phyloP scores from a whole-genome alignment of 2,888 invertebrate genomes.

The Cyclophora albipunctata region DNA sequence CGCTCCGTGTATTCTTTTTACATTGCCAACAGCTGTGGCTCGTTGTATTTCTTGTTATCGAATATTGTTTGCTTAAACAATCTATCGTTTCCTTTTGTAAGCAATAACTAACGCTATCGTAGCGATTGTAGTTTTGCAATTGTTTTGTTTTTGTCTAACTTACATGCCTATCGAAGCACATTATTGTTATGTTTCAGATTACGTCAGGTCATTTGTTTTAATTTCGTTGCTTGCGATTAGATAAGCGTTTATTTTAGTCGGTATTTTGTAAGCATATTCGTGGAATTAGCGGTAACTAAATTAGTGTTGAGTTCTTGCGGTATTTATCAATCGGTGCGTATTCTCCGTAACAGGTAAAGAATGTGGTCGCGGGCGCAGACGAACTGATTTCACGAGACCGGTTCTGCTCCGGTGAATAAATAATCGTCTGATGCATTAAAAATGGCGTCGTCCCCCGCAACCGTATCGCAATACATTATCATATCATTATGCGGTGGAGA shows the following conservation, averaged over 20 bases:
- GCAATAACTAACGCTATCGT: constrained; percentile 27
- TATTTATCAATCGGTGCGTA: constrained; percentile 11
- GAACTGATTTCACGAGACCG: constrained; percentile 29
- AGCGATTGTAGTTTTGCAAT: constrained; percentile 28
- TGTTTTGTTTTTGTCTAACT: constrained; percentile 20
- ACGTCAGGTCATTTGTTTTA: constrained; percentile 24
- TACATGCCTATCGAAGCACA: constrained; percentile 14
- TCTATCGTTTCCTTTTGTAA: constrained; percentile 29
- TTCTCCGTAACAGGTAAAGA: constrained; percentile 27
- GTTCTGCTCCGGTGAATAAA: constrained; percentile 31
- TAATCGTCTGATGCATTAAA: constrained; percentile 35
- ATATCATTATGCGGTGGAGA: constrained; percentile 36
- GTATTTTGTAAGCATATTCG: constrained; percentile 6
- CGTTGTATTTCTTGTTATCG: constrained; percentile 45
- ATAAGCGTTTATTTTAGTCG: constrained; percentile 23
- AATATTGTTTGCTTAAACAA: constrained; percentile 40
- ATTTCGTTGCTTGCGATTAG: constrained; percentile 16
- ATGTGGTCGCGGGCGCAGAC: constrained; percentile 19
- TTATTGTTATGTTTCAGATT: constrained; percentile 20
- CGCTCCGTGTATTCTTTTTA: constrained; percentile 42
- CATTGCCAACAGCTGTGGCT: constrained; percentile 41
- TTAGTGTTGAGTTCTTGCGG: constrained; percentile 2
- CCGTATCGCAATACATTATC: constrained; percentile 39
- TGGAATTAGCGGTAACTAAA: constrained; percentile 2
- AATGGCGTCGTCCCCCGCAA: constrained; percentile 27